Conservation (phyloP, 2,888 invertebrate genomes). For the Drosophila melanosoma region DNA sequence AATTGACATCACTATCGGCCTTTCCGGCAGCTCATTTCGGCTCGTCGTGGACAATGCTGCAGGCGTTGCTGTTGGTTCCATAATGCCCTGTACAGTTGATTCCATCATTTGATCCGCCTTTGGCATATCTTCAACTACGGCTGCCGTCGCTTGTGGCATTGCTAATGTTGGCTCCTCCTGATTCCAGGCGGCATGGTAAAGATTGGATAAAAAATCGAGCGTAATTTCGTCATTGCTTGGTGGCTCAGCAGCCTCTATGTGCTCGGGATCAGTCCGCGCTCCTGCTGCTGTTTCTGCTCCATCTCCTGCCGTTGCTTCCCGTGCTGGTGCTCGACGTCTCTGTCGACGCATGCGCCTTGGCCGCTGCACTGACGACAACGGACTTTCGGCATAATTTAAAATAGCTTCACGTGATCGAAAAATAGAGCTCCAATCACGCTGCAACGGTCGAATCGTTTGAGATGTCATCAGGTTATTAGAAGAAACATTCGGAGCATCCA, state of each 20-base stretch:
- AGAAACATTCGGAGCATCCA: not conserved
- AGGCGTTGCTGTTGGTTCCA: no score
- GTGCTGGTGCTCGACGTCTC: not conserved
- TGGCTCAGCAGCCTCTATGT: not conserved
- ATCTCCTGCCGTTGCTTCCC: not conserved
- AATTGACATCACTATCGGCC: constrained; percentile 33
- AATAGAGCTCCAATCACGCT: constrained; percentile 43
- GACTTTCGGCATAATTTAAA: constrained; percentile 14
- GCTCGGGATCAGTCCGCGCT: not conserved
- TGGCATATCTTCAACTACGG: not conserved
- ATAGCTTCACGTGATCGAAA: constrained; percentile 37
- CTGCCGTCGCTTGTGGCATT: not conserved
- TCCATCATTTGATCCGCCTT: not conserved
- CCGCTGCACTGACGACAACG: not conserved
- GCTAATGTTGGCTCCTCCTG: not conserved
- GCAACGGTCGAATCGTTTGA: not conserved
- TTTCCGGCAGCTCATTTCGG: constrained; percentile 18
- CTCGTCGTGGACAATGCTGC: not conserved
- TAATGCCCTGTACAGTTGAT: not conserved
- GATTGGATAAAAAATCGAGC: constrained; percentile 33
- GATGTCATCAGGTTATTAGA: not conserved
- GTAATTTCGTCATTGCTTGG: constrained; percentile 26
- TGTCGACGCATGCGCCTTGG: not conserved
- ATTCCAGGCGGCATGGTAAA: constrained; percentile 23
- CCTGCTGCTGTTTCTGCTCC: not conserved